phyloP scores from a whole-genome alignment of 2,113 vertebrate species.

The Mustelus asterias region DNA sequence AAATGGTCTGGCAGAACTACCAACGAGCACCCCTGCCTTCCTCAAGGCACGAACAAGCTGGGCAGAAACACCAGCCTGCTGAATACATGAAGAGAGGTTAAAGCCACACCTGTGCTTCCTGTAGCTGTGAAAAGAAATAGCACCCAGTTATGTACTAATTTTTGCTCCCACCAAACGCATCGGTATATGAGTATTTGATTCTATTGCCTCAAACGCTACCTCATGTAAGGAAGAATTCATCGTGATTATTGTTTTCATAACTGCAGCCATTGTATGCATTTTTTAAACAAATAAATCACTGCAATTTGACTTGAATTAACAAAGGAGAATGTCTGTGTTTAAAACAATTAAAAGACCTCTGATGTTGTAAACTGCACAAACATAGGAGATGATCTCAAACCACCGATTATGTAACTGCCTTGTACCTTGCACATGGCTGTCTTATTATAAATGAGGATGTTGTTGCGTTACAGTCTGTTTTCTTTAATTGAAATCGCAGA shows the following conservation, averaged over 20 bases:
- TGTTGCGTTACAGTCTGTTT: slow-evolving; percentile 1
- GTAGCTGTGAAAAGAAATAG: background rate
- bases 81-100: background rate
- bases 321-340: background rate
- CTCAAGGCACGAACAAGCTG: background rate
- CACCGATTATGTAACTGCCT: slow-evolving; percentile 33
- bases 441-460: slow-evolving; percentile 28
- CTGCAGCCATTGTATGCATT: background rate
- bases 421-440: background rate
- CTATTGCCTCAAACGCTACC: background rate
- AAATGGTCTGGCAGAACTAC: background rate
- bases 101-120: background rate
- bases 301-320: background rate
- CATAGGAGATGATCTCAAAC: slow-evolving; percentile 31
- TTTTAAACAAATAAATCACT: background rate
- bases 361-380: slow-evolving; percentile 17
- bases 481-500: background rate
- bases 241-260: background rate
- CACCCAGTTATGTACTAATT: background rate
- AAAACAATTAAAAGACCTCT: background rate
- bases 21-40: background rate
- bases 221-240: background rate
- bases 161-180: background rate
- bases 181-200: background rate
- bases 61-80: background rate